phyloP scores from a whole-genome alignment of 2,797 vertebrate species.

The Anomalospiza imberbis region DNA sequence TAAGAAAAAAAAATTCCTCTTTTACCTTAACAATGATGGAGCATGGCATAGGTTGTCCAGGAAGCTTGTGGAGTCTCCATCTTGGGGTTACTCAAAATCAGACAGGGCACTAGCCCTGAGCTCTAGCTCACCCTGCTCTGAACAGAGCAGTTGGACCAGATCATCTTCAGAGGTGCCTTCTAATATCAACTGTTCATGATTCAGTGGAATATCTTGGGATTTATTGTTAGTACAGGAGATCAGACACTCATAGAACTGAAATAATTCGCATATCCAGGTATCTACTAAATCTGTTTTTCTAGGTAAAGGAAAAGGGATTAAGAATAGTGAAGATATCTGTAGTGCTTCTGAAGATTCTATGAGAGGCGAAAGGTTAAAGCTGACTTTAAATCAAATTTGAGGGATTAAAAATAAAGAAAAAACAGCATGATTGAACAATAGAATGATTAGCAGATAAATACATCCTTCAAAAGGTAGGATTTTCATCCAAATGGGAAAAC shows the following conservation, averaged over 20 bases:
- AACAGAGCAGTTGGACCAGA: background rate
- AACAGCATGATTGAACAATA: background rate
- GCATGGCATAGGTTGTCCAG: background rate
- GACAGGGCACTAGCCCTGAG: background rate
- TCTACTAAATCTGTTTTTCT: background rate
- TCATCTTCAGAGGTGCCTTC: rapidly evolving
- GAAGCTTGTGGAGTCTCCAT: background rate
- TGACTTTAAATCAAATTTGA: background rate
- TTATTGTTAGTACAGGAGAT: background rate
- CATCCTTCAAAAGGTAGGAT: background rate
- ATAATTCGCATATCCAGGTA: background rate
- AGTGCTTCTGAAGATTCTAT: background rate
- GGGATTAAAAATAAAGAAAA: background rate
- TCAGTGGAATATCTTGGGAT: background rate
- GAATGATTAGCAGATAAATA: background rate
- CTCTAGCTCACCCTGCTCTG: background rate
- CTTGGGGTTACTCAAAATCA: background rate
- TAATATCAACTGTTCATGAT: background rate
- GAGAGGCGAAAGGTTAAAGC: background rate
- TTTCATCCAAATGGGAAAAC: background rate
- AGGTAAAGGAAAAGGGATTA: background rate
- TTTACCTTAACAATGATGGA: background rate
- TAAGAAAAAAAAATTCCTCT: background rate
- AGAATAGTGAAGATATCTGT: background rate
- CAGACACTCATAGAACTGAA: background rate